phyloP scores from a whole-genome alignment of 2,113 vertebrate genomes.

The Archocentrus centrarchus region DNA sequence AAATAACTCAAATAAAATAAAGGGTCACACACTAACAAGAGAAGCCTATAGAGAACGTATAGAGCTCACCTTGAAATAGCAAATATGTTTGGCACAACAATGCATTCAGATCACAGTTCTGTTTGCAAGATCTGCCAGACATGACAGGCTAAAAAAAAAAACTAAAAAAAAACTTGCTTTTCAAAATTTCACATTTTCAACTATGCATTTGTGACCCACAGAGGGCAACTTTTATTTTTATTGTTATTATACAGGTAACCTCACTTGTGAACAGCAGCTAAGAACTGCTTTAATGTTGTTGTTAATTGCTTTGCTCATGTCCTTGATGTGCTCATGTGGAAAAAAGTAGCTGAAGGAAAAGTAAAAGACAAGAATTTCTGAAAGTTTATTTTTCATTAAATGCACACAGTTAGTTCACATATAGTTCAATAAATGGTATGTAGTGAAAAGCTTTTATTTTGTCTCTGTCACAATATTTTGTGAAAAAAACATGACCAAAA shows the following conservation, averaged over 20 bases:
- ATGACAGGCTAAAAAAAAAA: background rate
- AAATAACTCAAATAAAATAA: no score
- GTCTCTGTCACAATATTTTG: background rate
- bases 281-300: background rate
- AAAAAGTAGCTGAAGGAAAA: rapidly evolving
- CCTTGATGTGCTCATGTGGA: background rate
- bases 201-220: background rate
- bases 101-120: no score
- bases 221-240: background rate
- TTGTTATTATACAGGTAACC: background rate
- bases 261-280: background rate
- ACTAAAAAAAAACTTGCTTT: background rate
- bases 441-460: background rate
- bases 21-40: no score
- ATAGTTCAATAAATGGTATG: background rate
- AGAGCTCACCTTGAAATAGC: no score
- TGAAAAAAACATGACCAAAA: background rate
- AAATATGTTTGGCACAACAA: no score
- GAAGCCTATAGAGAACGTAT: no score
- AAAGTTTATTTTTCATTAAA: constrained; percentile 45
- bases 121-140: no score
- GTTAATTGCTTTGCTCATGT: background rate
- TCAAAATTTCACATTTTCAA: no score
- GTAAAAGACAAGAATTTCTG: background rate
- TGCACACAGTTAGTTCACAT: background rate